Conservation (phyloP, 2,797 vertebrate genomes). For the Podarcis lilfordi region DNA sequence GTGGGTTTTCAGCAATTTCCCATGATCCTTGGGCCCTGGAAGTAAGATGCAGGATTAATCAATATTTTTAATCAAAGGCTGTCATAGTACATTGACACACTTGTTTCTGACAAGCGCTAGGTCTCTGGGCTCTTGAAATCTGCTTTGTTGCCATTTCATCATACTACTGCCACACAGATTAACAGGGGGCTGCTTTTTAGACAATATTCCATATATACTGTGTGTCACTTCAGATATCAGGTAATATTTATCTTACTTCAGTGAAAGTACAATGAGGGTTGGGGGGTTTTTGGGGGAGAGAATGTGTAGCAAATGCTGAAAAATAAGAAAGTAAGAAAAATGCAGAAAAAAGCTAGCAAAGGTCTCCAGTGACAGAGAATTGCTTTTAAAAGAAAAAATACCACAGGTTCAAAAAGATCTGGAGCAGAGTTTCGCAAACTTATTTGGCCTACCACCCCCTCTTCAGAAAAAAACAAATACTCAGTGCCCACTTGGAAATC, state of each 20-base stretch:
- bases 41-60: slow-evolving; percentile 45
- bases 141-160: slow-evolving; percentile 31
- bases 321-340: background rate
- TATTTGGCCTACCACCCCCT: no score
- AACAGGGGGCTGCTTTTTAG: slow-evolving; percentile 22
- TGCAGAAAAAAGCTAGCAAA: slow-evolving; percentile 8
- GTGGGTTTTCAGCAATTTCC: slow-evolving; percentile 26
- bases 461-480: no score
- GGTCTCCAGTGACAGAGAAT: background rate
- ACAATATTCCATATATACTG: slow-evolving; percentile 31
- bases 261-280: background rate
- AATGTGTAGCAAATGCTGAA: background rate
- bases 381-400: background rate
- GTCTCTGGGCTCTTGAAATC: slow-evolving; percentile 21
- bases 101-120: slow-evolving; percentile 30
- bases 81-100: slow-evolving; percentile 12
- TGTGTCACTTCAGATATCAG: slow-evolving; percentile 10
- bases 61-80: slow-evolving; percentile 51
- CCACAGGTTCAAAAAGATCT: no score
- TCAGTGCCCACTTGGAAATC: no score
- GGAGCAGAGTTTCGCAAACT: no score
- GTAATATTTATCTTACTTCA: background rate
- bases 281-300: background rate
- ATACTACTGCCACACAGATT: background rate
- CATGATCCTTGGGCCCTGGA: slow-evolving; percentile 6